Base-by-base conservation (phyloP, 2,888 invertebrate species). In the Gandaritis pyraliata region DNA sequence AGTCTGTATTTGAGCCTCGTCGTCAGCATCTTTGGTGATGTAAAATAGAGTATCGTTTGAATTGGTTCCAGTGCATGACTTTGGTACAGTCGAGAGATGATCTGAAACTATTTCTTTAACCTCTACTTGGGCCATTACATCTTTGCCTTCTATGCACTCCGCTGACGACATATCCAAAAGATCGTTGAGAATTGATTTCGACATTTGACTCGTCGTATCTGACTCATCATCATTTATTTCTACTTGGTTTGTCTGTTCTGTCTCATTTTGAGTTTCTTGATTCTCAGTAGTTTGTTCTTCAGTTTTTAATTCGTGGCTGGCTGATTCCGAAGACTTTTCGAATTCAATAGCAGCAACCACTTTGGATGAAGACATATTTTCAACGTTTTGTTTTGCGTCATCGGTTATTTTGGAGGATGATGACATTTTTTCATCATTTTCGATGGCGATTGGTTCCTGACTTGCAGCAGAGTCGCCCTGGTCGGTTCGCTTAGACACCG, bases 111-210 rank as follows among this genome's bases (percentile, higher is more conserved):
- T 33, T 45, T 50, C 30, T 23, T 46, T 36, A 29, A 7, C 43
- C 46, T 58, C 39, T 36, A 12, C 29, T 57, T 36, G 51, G 1
- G 49, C 13, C 43, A 43, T 55, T 3, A 55, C 10, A 11, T 18
- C 30, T 15, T 56, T 56, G 4, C 61, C 53, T 15, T 53, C 61
- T 12, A 52, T 7, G 2, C 54, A 65, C 16, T 69, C 69, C 2
- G 63, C 70, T 1, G 59, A 61, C 0, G 87, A 83, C 86, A 85
- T 84, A 56, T 86, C 81, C 10, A 87, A 69, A 15, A 87, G 75
- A 48, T 81, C 74, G 57, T 77, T 69, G 0, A 86, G 63, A 13
- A 83, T 71, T 0, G 81, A 78, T n/a, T 74, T 58, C 0, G 51
- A 51, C 43, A 33, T 54, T 64, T 30, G 16, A 18, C 38, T 64